Conservation (phyloP, 2,888 invertebrate genomes). For the Amphipyra berbera region DNA sequence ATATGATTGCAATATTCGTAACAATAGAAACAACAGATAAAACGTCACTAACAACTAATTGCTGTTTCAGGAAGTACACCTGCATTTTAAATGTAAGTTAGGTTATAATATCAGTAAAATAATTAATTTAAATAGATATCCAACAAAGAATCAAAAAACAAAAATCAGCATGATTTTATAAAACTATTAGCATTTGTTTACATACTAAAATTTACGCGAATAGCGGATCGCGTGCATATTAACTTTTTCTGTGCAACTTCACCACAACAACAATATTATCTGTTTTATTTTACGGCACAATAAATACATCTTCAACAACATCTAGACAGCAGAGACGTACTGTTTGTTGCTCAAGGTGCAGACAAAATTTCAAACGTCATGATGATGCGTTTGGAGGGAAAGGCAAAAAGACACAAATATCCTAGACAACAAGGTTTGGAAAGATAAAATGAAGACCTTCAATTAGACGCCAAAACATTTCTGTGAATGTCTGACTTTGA, state of each 20-base stretch:
- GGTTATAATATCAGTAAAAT: too few species aligned
- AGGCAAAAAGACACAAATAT: constrained; percentile 13
- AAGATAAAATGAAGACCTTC: constrained; percentile 2
- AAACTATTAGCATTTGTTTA: constrained; percentile 17
- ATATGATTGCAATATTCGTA: too few species aligned
- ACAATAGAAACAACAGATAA: too few species aligned
- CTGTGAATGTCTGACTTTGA: too few species aligned
- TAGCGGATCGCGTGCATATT: background rate
- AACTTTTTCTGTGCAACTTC: background rate
- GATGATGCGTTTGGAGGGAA: constrained; percentile 23
- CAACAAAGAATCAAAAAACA: constrained; percentile 7
- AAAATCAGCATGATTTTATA: background rate
- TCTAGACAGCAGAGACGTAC: constrained; percentile 39
- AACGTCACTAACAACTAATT: too few species aligned
- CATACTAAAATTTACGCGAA: constrained; percentile 3
- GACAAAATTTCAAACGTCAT: constrained; percentile 32
- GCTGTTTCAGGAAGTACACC: too few species aligned
- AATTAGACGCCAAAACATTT: constrained; percentile 6
- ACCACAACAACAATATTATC: too few species aligned
- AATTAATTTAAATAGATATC: background rate
- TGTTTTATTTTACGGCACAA: constrained; percentile 22
- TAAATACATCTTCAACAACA: constrained; percentile 30
- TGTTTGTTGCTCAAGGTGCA: constrained; percentile 23
- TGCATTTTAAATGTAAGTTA: too few species aligned
- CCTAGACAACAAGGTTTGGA: background rate